Evolutionary conservation across 2,797 vertebrate genomes (phyloP), one percentile per base, ranked within the genome.

Genomic region (Gadopsis marmoratus): DNA sequence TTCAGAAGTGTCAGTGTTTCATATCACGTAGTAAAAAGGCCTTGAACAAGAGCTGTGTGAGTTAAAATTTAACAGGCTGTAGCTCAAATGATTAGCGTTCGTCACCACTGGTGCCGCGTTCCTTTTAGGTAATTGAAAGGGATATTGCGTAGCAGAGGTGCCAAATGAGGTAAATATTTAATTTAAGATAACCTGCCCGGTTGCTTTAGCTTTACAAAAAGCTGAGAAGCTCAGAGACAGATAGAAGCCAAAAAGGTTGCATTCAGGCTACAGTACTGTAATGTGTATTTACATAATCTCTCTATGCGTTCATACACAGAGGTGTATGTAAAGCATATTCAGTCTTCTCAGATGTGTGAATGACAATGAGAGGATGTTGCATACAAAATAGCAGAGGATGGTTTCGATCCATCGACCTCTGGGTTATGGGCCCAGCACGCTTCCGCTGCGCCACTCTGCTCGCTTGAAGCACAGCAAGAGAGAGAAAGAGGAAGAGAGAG

Each of bases 381-480:
- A 1, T 4, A 1, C 4, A 79, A 81, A 72, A 80, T 91, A 94
- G 91, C 91, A 92, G 89, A 92, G 89, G 45, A 91, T 90, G 90
- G 90, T 94, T 93, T 92, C 89, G 87, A 92, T 91, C 92, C 92
- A 94, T 92, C 88, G 86, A 94, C 91, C 89, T 93, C 90, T 94
- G 92, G 91, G 92, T 94, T 91, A 91, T 93, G 93, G 92, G 91
- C 92, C 93, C 91, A 93, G 93, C 89, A 92, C 90, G 89, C 90
- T 91, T 93, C 92, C 86, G 90, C 90, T 94, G 91, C 91, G 87
- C 92, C 93, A 92, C 92, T 93, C 88, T 91, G 64, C 69, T 82
- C 0, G 0, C 0, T 1, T 2, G 0, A 0, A 1, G 0, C 0
- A 2, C 0, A 13, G 33, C 10, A 4, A 5, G 4, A 16, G 4